Conservation (phyloP, 2,797 vertebrate genomes). For the Tadarida brasiliensis region DNA sequence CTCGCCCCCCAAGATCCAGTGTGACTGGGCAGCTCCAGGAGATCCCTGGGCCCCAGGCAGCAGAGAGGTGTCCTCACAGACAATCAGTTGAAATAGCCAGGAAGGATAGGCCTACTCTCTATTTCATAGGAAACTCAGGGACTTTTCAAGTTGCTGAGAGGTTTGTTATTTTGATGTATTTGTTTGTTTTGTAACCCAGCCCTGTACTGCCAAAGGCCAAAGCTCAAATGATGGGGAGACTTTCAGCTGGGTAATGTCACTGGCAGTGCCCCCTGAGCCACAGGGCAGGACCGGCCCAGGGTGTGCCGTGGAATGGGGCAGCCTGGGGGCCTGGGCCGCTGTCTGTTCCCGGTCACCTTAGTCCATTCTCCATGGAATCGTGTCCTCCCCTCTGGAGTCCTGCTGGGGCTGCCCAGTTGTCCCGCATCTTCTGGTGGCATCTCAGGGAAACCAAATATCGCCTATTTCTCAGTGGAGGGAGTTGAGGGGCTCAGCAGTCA, state of each 20-base stretch:
- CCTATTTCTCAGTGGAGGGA: not conserved
- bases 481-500: not conserved
- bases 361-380: not conserved
- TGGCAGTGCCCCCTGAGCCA: not conserved
- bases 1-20: not conserved
- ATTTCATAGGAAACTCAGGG: constrained; percentile 68
- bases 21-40: not conserved
- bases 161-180: not conserved
- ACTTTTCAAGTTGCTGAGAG: constrained; percentile 68
- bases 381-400: not conserved
- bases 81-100: constrained; percentile 13
- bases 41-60: not conserved
- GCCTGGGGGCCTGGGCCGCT: not conserved
- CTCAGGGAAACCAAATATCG: constrained; percentile 69
- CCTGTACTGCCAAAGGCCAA: constrained; percentile 50
- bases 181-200: not conserved
- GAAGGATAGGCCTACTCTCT: not conserved
- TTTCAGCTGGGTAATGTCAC: not conserved
- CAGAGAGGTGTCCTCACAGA: constrained; percentile 51
- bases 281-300: not conserved
- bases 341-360: not conserved
- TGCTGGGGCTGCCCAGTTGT: not conserved
- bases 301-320: not conserved
- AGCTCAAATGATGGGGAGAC: not conserved
- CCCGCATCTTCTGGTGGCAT: constrained; percentile 22